phyloP scores from a whole-genome alignment of 2,888 invertebrate species.

The Subacronicta megacephala region DNA sequence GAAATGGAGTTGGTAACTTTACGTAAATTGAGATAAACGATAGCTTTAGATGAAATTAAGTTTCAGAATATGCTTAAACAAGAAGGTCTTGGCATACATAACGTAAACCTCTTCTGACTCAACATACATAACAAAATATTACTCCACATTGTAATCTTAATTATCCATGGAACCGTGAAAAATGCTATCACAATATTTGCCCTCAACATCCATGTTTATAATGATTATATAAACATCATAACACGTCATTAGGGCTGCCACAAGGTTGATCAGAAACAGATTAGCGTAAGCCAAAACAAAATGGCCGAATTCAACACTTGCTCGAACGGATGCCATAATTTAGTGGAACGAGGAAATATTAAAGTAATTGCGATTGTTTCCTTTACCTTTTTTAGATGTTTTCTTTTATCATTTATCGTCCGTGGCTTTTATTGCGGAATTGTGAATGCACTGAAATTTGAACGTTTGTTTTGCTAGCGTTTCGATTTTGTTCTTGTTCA shows the following conservation, averaged over 20 bases:
- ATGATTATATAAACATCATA: too few relatives aligned
- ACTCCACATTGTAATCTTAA: constrained; percentile 7
- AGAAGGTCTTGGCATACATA: not conserved
- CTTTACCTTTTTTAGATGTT: constrained; percentile 37
- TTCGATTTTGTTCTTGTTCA: constrained; percentile 6
- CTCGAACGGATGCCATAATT: constrained; percentile 45
- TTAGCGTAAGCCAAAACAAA: constrained; percentile 28
- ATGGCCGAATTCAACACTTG: constrained; percentile 31
- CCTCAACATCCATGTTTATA: constrained; percentile 23
- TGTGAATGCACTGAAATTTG: constrained; percentile 33
- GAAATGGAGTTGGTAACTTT: too few relatives aligned
- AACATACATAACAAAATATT: not conserved
- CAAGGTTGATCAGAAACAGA: constrained; percentile 38
- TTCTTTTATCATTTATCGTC: constrained; percentile 20
- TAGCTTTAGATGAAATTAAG: not conserved
- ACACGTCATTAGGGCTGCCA: constrained; percentile 17
- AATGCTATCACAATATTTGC: constrained; percentile 44
- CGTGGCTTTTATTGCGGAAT: constrained; percentile 48
- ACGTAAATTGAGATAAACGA: too few relatives aligned
- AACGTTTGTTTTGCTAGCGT: constrained; percentile 1
- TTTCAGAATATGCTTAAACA: not conserved
- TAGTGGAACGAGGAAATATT: constrained; percentile 41
- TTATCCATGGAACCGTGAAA: constrained; percentile 25
- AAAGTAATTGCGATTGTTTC: constrained; percentile 48
- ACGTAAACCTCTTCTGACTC: not conserved